Base-by-base conservation (phyloP, 2,797 vertebrate genomes). In the Loriculus beryllinus region DNA sequence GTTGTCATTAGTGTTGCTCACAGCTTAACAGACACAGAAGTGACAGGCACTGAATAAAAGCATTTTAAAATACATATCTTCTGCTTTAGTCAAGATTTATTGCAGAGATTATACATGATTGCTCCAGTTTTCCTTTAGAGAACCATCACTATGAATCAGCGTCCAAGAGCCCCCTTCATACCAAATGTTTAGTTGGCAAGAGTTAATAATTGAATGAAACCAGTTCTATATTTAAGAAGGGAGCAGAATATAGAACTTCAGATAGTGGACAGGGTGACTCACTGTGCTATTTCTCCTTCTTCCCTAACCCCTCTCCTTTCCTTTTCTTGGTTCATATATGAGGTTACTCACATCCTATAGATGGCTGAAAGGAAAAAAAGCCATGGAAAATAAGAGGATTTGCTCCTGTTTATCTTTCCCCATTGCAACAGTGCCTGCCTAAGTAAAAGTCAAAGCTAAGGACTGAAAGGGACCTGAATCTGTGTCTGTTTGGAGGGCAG, bases 131-230 rank as follows among this genome's bases (percentile, higher is more conserved):
- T 92, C 59, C 49, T 90, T 93, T 92, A 92, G 48, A 94, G 81
- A 95, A 42, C 63, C 51, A 86, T 96, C 93, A 92, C 56, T 74
- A 39, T 64, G 75, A 95, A 96, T 96, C 83, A 96, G 90, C 59
- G 86, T 95, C 74, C 60, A 80, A 81, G 63, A 90, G 48, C 43
- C 90, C 86, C 81, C 81, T 77, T 86, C 71, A 67, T 28, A 92
- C 10, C 48, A 48, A 86, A 63, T 37, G 70, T 88, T 90, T 52
- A 82, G 63, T 43, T 88, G 92, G 86, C 83, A 92, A 90, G 90
- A 96, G 93, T 93, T 95, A 95, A 95, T 93, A 95, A 92, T 28
- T 86, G 63, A 95, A 84, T 96, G 94, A 96, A 95, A 93, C 95
- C 9, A 96, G 79, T 93, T 93, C 95, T 95, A 95, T 96, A 93